Evolutionary conservation across 2,113 vertebrate genomes (phyloP), one percentile per base, ranked within the genome.

Genomic region (Alligator sinensis): DNA sequence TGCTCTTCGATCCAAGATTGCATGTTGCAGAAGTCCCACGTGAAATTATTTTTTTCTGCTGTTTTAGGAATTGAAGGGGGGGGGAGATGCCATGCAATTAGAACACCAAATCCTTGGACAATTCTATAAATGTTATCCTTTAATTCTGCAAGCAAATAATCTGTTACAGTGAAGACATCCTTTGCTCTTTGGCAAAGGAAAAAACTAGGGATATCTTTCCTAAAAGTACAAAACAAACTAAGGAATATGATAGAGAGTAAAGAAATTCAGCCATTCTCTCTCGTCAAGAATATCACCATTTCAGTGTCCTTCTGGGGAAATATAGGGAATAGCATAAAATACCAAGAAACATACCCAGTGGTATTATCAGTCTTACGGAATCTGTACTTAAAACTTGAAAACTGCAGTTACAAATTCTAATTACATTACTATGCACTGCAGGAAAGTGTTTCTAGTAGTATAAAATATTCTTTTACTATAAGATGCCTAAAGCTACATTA

Each of bases 311-410:
- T 15, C 64, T 68, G 1, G 1, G 24, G 83, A 34, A 87, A 68
- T 30, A 80, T 16, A 63, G 4, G 18, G 3, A 74, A 61, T 89
- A 7, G 11, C 7, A 4, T 4, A 24, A 60, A 89, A 80, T 80
- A 87, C 59, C 38, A 82, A 91, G 87, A 93, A 96, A 89, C 78
- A 62, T 2, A 5, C 54, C 21, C 80, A 90, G 14, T 54, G 17
- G 57, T 70, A 55, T 15, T 21, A 70, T 11, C 15, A 47, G 11
- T 54, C 81, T 66, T 7, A 2, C 11, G 7, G 47, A 78, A 2
- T 64, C 47, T 18, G 6, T n/a, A 82, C 2, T 5, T 55, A 38
- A 14, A 60, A 79, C 30, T 17, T 79, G 58, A 79, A 34, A 58
- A 22, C 11, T 16, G 58, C 6, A 78, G 25, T 79, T 79, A 34